Evolutionary conservation across 2,113 vertebrate species (phyloP).

Genomic region (Oxyruncus cristatus): DNA sequence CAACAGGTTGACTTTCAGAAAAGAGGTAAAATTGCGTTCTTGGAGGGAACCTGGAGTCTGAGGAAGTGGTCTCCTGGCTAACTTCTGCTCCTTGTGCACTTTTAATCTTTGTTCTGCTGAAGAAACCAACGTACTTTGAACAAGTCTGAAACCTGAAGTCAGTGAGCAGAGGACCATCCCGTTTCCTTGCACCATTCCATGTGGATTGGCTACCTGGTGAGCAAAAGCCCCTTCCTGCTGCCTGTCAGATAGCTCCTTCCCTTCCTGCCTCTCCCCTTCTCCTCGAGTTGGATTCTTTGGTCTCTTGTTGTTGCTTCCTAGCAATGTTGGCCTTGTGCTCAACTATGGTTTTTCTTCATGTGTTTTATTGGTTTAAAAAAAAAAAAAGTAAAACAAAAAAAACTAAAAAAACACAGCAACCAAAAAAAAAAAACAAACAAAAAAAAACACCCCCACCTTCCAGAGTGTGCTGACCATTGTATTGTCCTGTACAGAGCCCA

Average conservation of each 20-base stretch:
- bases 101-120: constrained; percentile 39
- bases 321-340: constrained; percentile 52
- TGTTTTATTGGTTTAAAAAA: constrained; percentile 11
- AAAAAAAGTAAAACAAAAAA: neutral
- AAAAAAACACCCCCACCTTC: neutral
- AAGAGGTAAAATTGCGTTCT: neutral
- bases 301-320: constrained; percentile 51
- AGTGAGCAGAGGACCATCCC: constrained; percentile 42
- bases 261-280: constrained; percentile 13
- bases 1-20: neutral
- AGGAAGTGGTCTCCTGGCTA: neutral
- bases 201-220: constrained; percentile 4
- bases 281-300: neutral
- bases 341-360: constrained; percentile 37
- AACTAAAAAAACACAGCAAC: no score
- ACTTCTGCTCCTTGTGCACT: constrained; percentile 55
- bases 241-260: constrained; percentile 14
- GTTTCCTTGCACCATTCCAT: constrained; percentile 3
- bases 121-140: neutral
- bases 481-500: constrained; percentile 56
- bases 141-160: constrained; percentile 12
- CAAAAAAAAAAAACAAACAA: no score
- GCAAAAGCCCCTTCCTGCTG: constrained; percentile 32
- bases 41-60: neutral
- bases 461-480: constrained; percentile 34